phyloP scores from a whole-genome alignment of 2,797 vertebrate species.

The Chaetodon trifasciatus region DNA sequence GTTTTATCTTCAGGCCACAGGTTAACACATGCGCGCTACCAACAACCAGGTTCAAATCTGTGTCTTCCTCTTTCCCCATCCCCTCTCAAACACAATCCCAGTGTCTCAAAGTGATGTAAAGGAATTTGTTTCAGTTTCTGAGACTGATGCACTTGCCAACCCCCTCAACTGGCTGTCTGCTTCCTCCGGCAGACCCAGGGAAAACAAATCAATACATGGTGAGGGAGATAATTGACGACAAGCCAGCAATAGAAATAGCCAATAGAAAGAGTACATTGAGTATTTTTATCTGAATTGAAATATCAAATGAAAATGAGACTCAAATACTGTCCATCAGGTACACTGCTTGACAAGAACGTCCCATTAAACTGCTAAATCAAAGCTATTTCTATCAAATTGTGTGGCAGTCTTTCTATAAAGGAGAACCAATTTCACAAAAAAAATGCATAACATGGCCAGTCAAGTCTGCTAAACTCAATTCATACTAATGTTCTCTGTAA shows the following conservation, averaged over 20 bases:
- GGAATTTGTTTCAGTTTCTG: not conserved
- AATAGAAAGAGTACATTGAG: not conserved
- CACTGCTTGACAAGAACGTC: not conserved
- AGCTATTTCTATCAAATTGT: not conserved
- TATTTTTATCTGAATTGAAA: not conserved
- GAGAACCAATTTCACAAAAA: not conserved
- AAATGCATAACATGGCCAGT: not conserved
- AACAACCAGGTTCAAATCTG: conserved; percentile 10
- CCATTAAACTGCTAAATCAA: not conserved
- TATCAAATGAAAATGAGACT: not conserved
- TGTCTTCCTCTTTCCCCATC: not conserved
- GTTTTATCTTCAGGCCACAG: conserved; percentile 28
- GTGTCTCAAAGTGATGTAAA: not conserved
- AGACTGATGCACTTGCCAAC: conserved; percentile 15
- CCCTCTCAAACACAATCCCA: not conserved
- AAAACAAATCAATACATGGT: conserved; percentile 30
- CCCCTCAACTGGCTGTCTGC: conserved; percentile 21
- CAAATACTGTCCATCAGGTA: not conserved
- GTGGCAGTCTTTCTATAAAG: not conserved
- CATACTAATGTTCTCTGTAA: not conserved
- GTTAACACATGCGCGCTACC: not conserved
- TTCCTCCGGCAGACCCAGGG: conserved; percentile 25
- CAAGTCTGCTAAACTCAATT: not conserved
- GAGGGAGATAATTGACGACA: not conserved
- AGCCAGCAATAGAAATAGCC: not conserved